Evolutionary conservation across 2,113 vertebrate genomes (phyloP).

Genomic region (Caretta caretta): DNA sequence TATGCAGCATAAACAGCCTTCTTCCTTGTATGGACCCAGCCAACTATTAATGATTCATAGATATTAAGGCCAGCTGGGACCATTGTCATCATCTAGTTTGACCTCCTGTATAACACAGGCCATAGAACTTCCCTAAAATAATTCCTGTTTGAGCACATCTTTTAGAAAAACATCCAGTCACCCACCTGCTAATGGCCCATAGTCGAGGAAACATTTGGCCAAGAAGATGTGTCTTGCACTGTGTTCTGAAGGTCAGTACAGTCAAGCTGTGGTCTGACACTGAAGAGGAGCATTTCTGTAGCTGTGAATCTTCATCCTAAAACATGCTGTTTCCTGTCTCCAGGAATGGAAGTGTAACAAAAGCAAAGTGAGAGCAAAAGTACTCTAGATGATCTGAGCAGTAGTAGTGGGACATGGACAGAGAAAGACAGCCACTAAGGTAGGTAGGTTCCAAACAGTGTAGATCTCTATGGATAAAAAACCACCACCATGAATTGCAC

Average conservation of each 20-base stretch:
- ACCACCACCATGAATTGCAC: neutral
- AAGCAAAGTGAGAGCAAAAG: neutral
- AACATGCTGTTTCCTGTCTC: neutral
- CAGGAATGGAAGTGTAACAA: neutral
- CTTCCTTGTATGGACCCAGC: neutral
- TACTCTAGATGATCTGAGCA: neutral
- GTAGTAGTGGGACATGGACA: neutral
- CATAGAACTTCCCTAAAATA: neutral
- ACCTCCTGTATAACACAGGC: neutral
- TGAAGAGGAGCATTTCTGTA: too few relatives aligned
- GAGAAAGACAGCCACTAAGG: neutral
- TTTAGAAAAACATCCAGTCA: neutral
- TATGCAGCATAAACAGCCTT: neutral
- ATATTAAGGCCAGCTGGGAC: neutral
- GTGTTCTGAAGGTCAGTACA: too few relatives aligned
- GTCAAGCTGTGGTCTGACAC: too few relatives aligned
- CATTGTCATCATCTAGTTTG: neutral
- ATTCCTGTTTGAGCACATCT: neutral
- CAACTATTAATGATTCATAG: neutral
- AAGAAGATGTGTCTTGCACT: too few relatives aligned
- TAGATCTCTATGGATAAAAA: neutral
- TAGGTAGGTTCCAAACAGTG: too few relatives aligned
- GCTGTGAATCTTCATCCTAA: too few relatives aligned
- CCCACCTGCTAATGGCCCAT: too few relatives aligned
- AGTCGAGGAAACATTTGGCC: too few relatives aligned